phyloP scores from a whole-genome alignment of 1,140 invertebrate species.

The Thalassaphorura encarpata region DNA sequence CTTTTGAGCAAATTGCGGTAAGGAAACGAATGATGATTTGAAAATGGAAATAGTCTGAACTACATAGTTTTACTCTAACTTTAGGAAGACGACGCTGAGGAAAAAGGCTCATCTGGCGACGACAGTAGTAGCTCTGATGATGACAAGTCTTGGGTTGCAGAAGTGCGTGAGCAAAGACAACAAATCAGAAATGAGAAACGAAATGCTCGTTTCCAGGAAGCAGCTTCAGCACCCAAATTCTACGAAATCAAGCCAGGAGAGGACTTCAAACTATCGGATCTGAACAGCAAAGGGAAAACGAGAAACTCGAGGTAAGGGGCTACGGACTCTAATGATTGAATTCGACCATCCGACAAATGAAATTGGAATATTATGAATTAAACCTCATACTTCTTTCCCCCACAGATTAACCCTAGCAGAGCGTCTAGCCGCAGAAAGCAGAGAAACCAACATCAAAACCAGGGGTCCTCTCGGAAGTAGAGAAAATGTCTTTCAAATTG shows the following conservation, averaged over 20 bases:
- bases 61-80: background rate
- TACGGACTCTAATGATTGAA: no score
- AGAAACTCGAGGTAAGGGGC: slow-evolving; percentile 47
- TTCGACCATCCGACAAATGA: no score
- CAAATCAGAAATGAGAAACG: slow-evolving; percentile 42
- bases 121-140: slow-evolving; percentile 54
- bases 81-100: slow-evolving; percentile 34
- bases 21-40: slow-evolving; percentile 1
- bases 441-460: slow-evolving; percentile 42
- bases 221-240: slow-evolving; percentile 42
- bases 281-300: slow-evolving; percentile 34
- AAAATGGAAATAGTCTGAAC: no score
- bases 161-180: slow-evolving; percentile 63
- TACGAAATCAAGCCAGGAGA: slow-evolving; percentile 54
- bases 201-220: no score
- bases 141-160: slow-evolving; percentile 62
- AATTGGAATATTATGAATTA: no score
- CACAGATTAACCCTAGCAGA: no score
- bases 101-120: slow-evolving; percentile 40
- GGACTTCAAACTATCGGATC: slow-evolving; percentile 44
- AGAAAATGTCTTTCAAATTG: slow-evolving; percentile 65
- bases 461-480: slow-evolving; percentile 54
- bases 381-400: no score
- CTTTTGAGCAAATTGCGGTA: slow-evolving; percentile 46
- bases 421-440: slow-evolving; percentile 49